Conservation (phyloP, 1,140 invertebrate species). For the Maconellicoccus hirsutus region DNA sequence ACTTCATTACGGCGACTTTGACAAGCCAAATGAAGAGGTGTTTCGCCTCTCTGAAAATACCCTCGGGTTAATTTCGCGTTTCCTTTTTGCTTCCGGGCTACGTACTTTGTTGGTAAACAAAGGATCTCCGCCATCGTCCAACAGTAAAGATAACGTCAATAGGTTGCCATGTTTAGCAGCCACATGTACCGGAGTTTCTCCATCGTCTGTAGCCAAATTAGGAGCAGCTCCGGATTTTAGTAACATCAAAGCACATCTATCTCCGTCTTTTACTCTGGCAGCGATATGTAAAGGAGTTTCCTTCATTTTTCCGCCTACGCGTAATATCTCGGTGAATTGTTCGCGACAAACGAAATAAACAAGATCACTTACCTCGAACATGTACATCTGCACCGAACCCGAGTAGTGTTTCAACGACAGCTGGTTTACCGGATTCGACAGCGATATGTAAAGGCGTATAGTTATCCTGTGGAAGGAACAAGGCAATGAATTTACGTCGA, state of each 20-base stretch:
- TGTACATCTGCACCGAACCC: conserved; percentile 96
- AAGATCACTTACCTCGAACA: conserved; percentile 52
- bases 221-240: conserved; percentile 93
- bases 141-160: conserved; percentile 65
- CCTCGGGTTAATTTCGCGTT: too few relatives aligned
- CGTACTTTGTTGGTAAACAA: conserved; percentile 75
- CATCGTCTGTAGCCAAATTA: conserved; percentile 83
- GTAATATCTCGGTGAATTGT: background rate
- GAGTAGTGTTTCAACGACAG: conserved; percentile 89
- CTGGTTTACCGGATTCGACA: conserved; percentile 89
- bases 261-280: conserved; percentile 80
- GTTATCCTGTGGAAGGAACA: conserved; percentile 60
- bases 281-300: conserved; percentile 95
- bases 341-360: background rate
- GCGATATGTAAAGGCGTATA: conserved; percentile 77
- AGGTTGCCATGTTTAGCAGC: conserved; percentile 80
- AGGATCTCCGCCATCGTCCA: conserved; percentile 85
- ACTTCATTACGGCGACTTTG: conserved; percentile 73
- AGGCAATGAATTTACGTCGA: background rate
- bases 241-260: conserved; percentile 92
- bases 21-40: conserved; percentile 82
- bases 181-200: conserved; percentile 85
- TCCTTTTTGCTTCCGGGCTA: too few relatives aligned
- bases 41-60: conserved; percentile 95
- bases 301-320: conserved; percentile 55